Conservation (phyloP, 2,113 vertebrate genomes). For the Hippolais icterina region DNA sequence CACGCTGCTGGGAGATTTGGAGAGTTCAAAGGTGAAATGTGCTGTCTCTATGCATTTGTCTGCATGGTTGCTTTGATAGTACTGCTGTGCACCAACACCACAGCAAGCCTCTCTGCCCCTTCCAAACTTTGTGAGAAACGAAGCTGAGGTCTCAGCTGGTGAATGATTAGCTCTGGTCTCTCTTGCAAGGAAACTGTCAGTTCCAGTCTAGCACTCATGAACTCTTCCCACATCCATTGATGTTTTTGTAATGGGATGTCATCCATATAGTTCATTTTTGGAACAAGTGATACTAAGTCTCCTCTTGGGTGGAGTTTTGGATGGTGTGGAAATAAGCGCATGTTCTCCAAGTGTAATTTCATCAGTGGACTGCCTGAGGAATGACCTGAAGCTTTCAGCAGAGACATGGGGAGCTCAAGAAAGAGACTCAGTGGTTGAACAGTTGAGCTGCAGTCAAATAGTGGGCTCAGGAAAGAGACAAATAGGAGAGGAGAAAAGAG, state of each 20-base stretch:
- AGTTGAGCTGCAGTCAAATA: background rate
- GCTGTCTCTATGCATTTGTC: background rate
- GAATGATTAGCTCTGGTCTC: background rate
- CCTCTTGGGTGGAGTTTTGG: conserved; percentile 1
- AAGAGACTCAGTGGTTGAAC: background rate
- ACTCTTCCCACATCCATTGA: background rate
- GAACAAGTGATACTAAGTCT: background rate
- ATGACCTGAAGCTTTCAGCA: background rate
- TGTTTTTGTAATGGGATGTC: background rate
- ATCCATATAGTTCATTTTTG: background rate
- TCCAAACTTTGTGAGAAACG: background rate
- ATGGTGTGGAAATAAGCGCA: background rate
- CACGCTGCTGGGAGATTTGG: background rate
- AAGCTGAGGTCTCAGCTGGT: background rate
- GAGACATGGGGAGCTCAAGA: background rate
- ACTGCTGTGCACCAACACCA: background rate
- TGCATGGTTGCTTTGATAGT: background rate
- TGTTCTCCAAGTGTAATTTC: conserved; percentile 10
- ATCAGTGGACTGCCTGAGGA: background rate
- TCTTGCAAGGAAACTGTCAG: background rate
- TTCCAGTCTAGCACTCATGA: background rate
- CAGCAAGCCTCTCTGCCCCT: background rate
- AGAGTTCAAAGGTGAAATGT: background rate
- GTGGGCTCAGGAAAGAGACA: background rate
- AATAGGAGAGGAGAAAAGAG: background rate